Evolutionary conservation across 1,140 invertebrate genomes (phyloP).

Genomic region (Caerostris darwini): DNA sequence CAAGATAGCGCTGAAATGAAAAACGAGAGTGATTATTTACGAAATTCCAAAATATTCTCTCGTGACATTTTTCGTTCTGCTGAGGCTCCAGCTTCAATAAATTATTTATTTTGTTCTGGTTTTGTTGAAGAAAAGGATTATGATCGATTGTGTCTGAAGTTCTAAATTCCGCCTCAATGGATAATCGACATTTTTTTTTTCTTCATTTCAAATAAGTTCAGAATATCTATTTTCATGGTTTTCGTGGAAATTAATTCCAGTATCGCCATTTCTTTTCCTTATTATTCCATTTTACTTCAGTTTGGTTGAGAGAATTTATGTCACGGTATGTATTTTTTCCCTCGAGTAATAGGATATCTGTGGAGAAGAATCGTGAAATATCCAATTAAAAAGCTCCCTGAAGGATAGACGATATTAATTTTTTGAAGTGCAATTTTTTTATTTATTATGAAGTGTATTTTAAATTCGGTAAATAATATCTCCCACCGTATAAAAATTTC

Average conservation of each 20-base stretch:
- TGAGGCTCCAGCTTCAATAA: not conserved
- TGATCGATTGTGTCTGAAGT: slow-evolving; percentile 7
- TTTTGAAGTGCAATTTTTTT: too few species aligned
- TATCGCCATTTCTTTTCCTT: not conserved
- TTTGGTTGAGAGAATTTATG: not conserved
- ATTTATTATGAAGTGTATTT: too few species aligned
- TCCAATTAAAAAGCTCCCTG: slow-evolving; percentile 1
- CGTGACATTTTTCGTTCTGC: not conserved
- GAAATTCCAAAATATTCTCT: not conserved
- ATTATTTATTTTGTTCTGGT: not conserved
- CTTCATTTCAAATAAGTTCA: not conserved
- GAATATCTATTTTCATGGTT: slow-evolving; percentile 20
- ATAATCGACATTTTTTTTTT: not conserved
- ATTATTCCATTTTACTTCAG: not conserved
- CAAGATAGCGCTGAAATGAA: not conserved
- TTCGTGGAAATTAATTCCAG: not conserved
- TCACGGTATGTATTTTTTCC: slow-evolving; percentile 7
- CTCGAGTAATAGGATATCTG: not conserved
- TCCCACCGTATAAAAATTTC: too few species aligned
- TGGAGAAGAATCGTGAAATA: not conserved
- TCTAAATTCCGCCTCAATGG: not conserved
- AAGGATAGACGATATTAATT: not conserved
- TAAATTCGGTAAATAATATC: too few species aligned
- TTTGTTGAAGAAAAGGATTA: not conserved
- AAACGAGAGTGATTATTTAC: not conserved